Evolutionary conservation across 1,140 invertebrate genomes (phyloP).

Genomic region (Drosophila cardini): DNA sequence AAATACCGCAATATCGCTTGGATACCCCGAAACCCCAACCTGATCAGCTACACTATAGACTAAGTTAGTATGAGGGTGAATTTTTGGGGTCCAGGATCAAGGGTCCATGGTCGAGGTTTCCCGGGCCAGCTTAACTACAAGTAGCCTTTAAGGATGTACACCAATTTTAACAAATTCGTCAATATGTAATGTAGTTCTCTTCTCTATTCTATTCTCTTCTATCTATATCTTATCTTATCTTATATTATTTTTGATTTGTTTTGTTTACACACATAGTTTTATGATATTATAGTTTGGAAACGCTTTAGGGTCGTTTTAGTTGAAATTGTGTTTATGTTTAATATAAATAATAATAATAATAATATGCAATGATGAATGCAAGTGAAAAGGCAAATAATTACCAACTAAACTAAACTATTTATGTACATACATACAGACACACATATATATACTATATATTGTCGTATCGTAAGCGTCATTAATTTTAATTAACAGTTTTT

Average conservation of each 20-base stretch:
- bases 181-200: neutral
- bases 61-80: neutral
- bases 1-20: conserved; percentile 28
- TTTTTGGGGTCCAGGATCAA: neutral
- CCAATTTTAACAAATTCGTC: conserved; percentile 22
- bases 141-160: conserved; percentile 10
- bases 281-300: conserved; percentile 56
- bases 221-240: neutral
- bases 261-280: conserved; percentile 53
- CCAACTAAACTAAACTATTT: conserved; percentile 48
- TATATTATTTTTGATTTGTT: too few species aligned
- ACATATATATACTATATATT: conserved; percentile 19
- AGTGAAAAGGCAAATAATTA: conserved; percentile 76
- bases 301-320: conserved; percentile 64
- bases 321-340: conserved; percentile 68
- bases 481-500: conserved; percentile 35
- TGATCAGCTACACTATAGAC: neutral
- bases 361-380: conserved; percentile 24
- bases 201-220: neutral
- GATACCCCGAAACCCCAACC: neutral
- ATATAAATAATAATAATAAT: conserved; percentile 25
- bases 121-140: conserved; percentile 2
- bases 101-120: too few species aligned
- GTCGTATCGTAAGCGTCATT: conserved; percentile 23
- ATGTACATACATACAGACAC: conserved; percentile 31